These are phyloP conservation scores for Sceloporus undulatus DNA, from an alignment of 2,113 vertebrate genomes.

Conservation along the genomic window DNA sequence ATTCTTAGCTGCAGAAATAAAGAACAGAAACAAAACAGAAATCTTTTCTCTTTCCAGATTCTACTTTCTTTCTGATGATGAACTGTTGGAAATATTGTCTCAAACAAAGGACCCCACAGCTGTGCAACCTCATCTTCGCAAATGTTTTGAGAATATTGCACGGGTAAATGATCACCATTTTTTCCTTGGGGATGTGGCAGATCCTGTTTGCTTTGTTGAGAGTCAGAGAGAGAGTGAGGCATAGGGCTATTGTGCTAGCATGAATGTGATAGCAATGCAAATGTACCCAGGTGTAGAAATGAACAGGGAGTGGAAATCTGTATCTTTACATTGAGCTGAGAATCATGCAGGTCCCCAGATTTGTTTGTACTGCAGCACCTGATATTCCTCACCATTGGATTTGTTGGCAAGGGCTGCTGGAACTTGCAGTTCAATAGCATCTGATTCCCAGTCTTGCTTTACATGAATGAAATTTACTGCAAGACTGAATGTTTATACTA, in stretches of 20 bases:
- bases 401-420: no score
- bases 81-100: constrained; percentile 92
- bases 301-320: neutral
- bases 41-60: constrained; percentile 80
- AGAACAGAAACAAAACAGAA: neutral
- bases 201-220: neutral
- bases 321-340: neutral
- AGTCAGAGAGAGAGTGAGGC: neutral
- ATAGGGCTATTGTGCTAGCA: neutral
- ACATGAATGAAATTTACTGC: neutral
- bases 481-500: neutral
- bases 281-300: neutral
- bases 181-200: neutral
- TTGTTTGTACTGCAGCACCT: no score
- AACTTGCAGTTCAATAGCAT: no score
- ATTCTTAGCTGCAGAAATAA: neutral
- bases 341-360: no score
- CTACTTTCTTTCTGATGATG: constrained; percentile 95
- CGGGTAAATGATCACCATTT: constrained; percentile 69
- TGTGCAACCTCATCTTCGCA: constrained; percentile 90
- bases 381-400: no score
- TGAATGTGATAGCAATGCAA: neutral
- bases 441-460: neutral
- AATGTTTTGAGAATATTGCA: constrained; percentile 94
- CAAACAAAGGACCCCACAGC: constrained; percentile 93